Conservation (phyloP, 2,797 vertebrate species). For the Pempheris klunzingeri region DNA sequence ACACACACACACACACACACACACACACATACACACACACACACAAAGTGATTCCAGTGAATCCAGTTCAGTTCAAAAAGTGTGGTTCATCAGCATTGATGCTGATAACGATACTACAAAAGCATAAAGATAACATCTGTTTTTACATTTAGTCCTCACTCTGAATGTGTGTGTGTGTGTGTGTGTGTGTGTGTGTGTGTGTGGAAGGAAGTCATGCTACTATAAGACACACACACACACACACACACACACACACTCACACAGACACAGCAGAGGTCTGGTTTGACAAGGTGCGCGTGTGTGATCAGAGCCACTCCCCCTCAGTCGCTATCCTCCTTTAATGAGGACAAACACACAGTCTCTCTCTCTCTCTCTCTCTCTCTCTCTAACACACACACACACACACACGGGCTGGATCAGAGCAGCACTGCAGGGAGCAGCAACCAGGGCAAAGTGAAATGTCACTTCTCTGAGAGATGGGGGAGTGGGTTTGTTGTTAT, state of each 20-base stretch:
- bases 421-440: slow-evolving; percentile 81
- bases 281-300: slow-evolving; percentile 74
- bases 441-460: slow-evolving; percentile 82
- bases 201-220: no score
- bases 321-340: slow-evolving; percentile 68
- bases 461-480: slow-evolving; percentile 74
- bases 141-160: neutral
- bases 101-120: neutral
- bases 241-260: slow-evolving; percentile 54
- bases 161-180: neutral
- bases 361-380: slow-evolving; percentile 43
- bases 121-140: neutral
- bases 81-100: neutral
- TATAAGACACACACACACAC: slow-evolving; percentile 51
- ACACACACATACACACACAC: slow-evolving; percentile 29
- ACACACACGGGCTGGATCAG: slow-evolving; percentile 72
- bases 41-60: neutral
- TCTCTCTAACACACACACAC: slow-evolving; percentile 38
- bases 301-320: slow-evolving; percentile 71
- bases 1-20: slow-evolving; percentile 22
- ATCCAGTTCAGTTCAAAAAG: neutral
- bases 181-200: neutral
- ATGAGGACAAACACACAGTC: slow-evolving; percentile 73
- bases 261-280: slow-evolving; percentile 75
- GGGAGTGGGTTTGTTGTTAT: slow-evolving; percentile 68